These are phyloP conservation scores for Tenthredo mesomela DNA, from an alignment of 2,888 invertebrate species.

Conservation along the genomic window DNA sequence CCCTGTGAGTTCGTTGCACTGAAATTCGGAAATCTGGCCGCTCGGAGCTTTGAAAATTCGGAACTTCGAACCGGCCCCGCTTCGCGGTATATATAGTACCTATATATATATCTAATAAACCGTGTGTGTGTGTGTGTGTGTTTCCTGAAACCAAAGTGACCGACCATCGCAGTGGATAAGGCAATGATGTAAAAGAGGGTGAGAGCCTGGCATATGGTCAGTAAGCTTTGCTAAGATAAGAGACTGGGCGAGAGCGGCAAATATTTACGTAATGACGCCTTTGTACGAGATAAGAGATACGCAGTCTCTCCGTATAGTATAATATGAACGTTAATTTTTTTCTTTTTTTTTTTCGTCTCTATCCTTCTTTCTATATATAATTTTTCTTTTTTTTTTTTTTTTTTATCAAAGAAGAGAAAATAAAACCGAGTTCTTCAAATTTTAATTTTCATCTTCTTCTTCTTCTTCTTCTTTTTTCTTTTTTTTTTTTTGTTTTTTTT, in stretches of 20 bases:
- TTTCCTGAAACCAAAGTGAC: background rate
- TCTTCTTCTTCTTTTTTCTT: background rate
- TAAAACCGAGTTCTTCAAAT: background rate
- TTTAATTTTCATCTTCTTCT: background rate
- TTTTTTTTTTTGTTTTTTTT: background rate
- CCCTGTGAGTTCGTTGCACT: too few relatives aligned
- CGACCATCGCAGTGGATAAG: conserved; percentile 12
- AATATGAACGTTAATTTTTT: background rate
- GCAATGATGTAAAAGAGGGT: conserved; percentile 61
- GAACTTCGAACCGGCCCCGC: too few relatives aligned
- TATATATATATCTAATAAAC: conserved; percentile 4
- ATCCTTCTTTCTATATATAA: background rate
- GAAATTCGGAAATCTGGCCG: too few relatives aligned
- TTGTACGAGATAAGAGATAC: conserved; percentile 56
- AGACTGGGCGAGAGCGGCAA: conserved; percentile 63
- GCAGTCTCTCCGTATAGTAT: background rate
- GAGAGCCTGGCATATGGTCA: conserved; percentile 71
- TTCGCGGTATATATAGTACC: too few relatives aligned
- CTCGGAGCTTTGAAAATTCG: too few relatives aligned
- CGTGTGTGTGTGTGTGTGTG: too few relatives aligned
- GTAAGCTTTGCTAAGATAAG: conserved; percentile 72
- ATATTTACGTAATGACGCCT: conserved; percentile 71
- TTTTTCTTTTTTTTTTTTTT: background rate
- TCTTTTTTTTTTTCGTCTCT: background rate
- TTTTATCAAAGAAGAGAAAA: background rate